phyloP scores from a whole-genome alignment of 2,888 invertebrate species.

The Euzetes globulus region DNA sequence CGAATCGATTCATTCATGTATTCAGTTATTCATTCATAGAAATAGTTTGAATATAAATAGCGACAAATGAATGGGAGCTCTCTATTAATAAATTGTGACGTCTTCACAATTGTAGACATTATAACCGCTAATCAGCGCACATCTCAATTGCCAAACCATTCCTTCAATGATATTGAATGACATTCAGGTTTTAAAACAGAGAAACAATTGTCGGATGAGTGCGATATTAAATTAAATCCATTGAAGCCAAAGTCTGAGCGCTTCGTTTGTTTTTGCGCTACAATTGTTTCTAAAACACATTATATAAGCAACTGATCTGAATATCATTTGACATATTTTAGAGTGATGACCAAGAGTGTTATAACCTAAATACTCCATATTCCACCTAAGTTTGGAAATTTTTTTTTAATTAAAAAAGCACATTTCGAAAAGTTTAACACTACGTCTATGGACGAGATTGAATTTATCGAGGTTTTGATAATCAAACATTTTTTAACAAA shows the following conservation, averaged over 20 bases:
- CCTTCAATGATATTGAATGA: neutral
- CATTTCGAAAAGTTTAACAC: too few relatives aligned
- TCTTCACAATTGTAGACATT: neutral
- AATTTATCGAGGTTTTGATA: too few relatives aligned
- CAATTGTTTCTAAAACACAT: too few relatives aligned
- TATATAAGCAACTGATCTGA: too few relatives aligned
- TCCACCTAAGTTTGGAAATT: too few relatives aligned
- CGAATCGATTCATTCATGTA: constrained; percentile 17
- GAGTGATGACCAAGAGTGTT: too few relatives aligned
- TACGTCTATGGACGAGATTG: too few relatives aligned
- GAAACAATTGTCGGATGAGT: neutral
- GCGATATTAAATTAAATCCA: neutral
- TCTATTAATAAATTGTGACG: constrained; percentile 17
- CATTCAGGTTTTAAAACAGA: neutral
- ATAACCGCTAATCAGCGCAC: neutral
- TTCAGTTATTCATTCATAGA: constrained; percentile 12
- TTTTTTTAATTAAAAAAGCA: too few relatives aligned
- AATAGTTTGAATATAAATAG: constrained; percentile 18
- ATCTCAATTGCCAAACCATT: neutral
- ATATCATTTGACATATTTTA: too few relatives aligned
- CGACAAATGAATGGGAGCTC: neutral
- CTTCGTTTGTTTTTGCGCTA: too few relatives aligned
- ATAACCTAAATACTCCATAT: too few relatives aligned
- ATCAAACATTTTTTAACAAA: too few relatives aligned
- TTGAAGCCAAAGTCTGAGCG: neutral